A percentile compares a stretch with the other conserved stretches of the same genome.
These are phyloP conservation scores for Sebastes fasciatus DNA, from an alignment of 2,113 vertebrate genomes.

Conservation along the genomic window DNA sequence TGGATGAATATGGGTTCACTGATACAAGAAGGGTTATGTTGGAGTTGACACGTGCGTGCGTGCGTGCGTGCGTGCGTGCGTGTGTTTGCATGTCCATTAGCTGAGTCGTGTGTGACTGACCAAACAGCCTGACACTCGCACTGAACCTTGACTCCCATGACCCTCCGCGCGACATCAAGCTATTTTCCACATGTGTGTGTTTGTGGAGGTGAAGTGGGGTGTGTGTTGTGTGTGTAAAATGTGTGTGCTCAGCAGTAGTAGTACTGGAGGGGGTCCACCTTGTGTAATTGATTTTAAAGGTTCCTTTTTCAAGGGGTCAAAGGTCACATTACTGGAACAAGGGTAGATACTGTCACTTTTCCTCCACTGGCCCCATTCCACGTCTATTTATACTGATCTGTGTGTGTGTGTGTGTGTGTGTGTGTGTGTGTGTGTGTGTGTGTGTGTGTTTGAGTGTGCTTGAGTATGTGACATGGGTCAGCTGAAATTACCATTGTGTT, in stretches of 20 bases:
- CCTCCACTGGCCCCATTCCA: slow-evolving; percentile 16
- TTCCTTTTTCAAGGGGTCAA: slow-evolving; percentile 40
- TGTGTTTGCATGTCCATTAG: neutral
- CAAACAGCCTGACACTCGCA: slow-evolving; percentile 11
- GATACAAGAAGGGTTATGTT: neutral
- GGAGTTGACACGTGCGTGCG: too few species aligned
- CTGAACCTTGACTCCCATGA: slow-evolving; percentile 55
- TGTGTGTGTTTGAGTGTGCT: slow-evolving; percentile 23
- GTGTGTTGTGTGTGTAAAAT: slow-evolving; percentile 40
- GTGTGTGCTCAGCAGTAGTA: slow-evolving; percentile 59
- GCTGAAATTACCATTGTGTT: slow-evolving; percentile 30
- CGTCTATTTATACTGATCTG: slow-evolving; percentile 28
- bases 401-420: slow-evolving; percentile 38
- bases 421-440: slow-evolving; percentile 17
- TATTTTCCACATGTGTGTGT: slow-evolving; percentile 25
- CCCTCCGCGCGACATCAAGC: neutral
- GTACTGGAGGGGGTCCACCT: neutral
- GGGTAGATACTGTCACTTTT: slow-evolving; percentile 17
- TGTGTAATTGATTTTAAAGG: slow-evolving; percentile 58
- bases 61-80: neutral
- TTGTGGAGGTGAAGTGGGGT: neutral
- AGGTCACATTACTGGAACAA: slow-evolving; percentile 57
- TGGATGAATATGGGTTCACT: neutral
- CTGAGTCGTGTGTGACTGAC: too few species aligned
- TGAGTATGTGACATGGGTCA: slow-evolving; percentile 21